A percentile compares a stretch with the other conserved stretches of the same genome.
Conservation (phyloP, 37 sponge, comb jelly and placozoan genomes). For the Ephydatia muelleri region DNA sequence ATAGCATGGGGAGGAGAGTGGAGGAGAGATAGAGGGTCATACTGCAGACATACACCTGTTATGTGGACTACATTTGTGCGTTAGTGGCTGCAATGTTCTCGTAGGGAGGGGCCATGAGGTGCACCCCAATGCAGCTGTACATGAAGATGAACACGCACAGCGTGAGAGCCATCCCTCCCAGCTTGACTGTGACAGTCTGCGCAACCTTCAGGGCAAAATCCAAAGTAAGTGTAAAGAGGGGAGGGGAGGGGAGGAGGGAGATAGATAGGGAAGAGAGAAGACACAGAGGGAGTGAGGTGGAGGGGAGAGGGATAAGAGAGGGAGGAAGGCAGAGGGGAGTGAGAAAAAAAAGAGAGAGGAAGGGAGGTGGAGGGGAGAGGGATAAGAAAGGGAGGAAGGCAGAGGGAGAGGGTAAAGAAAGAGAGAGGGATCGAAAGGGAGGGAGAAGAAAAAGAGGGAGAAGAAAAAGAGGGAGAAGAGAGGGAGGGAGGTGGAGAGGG, state of each 20-base stretch:
- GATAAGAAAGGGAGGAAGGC: too few species aligned
- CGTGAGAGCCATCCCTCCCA: conserved; percentile 43
- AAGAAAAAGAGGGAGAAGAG: background rate
- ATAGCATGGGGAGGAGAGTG: background rate
- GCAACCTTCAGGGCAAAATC: conserved; percentile 13
- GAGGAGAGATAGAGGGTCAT: too few species aligned
- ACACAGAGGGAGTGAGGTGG: too few species aligned
- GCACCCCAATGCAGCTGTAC: conserved; percentile 71
- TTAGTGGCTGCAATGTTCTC: background rate
- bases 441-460: background rate
- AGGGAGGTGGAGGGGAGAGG: too few species aligned
- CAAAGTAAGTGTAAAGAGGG: background rate
- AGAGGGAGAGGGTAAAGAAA: too few species aligned
- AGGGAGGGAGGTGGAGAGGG: background rate
- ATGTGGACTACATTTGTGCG: background rate
- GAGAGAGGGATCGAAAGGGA: background rate
- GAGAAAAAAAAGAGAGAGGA: too few species aligned
- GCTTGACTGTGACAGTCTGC: conserved; percentile 49
- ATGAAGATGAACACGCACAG: conserved; percentile 67
- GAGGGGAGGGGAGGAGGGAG: too few species aligned
- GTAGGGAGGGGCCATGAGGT: conserved; percentile 46
- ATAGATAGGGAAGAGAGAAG: too few species aligned
- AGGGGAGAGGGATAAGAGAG: too few species aligned
- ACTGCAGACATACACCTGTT: background rate
- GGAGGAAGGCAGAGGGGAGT: too few species aligned